Evolutionary conservation across 2,888 invertebrate species (phyloP).

Genomic region (Netelia inedita): DNA sequence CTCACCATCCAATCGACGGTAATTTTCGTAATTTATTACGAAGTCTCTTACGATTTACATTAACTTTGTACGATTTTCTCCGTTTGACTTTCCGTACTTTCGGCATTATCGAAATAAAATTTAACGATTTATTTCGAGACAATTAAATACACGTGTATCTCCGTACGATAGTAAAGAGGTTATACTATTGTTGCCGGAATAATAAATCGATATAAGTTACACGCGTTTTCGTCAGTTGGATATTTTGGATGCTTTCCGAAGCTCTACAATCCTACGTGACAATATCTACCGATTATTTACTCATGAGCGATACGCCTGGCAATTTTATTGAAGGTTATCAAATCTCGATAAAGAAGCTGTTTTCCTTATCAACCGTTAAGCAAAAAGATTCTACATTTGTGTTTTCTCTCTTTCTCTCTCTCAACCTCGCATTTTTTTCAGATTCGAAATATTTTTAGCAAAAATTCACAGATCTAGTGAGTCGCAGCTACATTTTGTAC

Average conservation of each 20-base stretch:
- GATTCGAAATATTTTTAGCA: not conserved
- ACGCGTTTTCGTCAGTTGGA: slow-evolving; percentile 24
- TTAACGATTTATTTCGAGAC: not conserved
- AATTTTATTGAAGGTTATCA: too few species aligned
- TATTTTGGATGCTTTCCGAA: not conserved
- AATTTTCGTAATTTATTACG: slow-evolving; percentile 88
- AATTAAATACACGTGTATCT: slow-evolving; percentile 44
- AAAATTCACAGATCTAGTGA: not conserved
- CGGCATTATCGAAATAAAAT: slow-evolving; percentile 79
- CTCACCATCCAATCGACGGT: slow-evolving; percentile 91
- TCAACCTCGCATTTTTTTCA: too few species aligned
- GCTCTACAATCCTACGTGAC: not conserved
- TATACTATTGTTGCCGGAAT: slow-evolving; percentile 7
- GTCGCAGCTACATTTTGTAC: not conserved
- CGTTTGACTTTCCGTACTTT: slow-evolving; percentile 88
- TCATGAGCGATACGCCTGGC: too few species aligned
- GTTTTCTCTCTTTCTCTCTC: not conserved
- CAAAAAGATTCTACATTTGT: too few species aligned
- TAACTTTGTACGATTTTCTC: slow-evolving; percentile 90
- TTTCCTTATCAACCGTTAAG: not conserved
- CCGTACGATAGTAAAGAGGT: not conserved
- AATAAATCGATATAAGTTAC: slow-evolving; percentile 18
- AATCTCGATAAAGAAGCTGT: not conserved
- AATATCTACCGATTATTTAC: not conserved
- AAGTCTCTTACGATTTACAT: slow-evolving; percentile 91